These are phyloP conservation scores for Polyommatus icarus DNA, from an alignment of 2,888 invertebrate genomes.

Conservation along the genomic window DNA sequence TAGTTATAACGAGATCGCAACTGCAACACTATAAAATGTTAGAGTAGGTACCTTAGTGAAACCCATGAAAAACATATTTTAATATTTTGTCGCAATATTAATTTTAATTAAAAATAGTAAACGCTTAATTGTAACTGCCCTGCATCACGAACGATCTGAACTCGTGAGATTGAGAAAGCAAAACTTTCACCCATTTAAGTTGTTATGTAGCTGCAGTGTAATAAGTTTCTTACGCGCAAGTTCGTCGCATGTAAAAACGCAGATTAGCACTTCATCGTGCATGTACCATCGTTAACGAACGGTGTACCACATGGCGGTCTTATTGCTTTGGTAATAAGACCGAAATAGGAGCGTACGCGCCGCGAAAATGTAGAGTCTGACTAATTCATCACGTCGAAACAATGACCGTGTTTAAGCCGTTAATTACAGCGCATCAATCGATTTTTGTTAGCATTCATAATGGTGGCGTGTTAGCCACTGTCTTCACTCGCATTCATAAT, in stretches of 20 bases:
- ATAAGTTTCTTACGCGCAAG: conserved; percentile 34
- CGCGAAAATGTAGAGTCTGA: not conserved
- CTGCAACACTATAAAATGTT: not conserved
- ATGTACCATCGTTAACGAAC: not conserved
- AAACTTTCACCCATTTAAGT: conserved; percentile 58
- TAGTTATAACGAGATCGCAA: not conserved
- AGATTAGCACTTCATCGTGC: conserved; percentile 27
- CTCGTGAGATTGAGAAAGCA: conserved; percentile 63
- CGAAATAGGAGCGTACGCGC: not conserved
- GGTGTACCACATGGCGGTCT: not conserved
- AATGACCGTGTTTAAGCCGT: conserved; percentile 19
- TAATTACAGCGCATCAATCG: conserved; percentile 22
- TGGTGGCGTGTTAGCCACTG: not conserved
- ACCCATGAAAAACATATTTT: not conserved
- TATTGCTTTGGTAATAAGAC: not conserved
- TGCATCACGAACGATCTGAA: conserved; percentile 52
- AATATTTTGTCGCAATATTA: conserved; percentile 25
- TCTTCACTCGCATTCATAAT: not conserved
- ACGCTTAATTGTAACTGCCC: conserved; percentile 45
- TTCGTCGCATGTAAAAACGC: conserved; percentile 33
- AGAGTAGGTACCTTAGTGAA: not conserved
- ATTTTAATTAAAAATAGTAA: conserved; percentile 34
- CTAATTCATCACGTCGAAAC: conserved; percentile 3
- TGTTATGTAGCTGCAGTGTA: conserved; percentile 35
- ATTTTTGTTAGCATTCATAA: conserved; percentile 13